phyloP scores from a whole-genome alignment of 2,113 vertebrate genomes.

The Haemorhous mexicanus region DNA sequence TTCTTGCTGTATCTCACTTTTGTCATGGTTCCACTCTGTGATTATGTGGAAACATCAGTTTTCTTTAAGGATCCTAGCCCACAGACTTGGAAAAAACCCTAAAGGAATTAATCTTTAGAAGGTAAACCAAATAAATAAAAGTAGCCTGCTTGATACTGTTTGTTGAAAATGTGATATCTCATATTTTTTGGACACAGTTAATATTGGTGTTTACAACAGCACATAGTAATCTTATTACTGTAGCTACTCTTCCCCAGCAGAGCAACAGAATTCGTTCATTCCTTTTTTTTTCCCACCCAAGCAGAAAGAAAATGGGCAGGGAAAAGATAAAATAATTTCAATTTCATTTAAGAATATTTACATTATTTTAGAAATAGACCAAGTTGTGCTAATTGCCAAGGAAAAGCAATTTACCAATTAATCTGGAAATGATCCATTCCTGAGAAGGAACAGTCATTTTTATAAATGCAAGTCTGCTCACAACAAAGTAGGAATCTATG shows the following conservation, averaged over 20 bases:
- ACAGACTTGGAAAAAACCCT: not conserved
- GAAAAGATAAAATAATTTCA: not conserved
- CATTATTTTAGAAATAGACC: not conserved
- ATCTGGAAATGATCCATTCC: not conserved
- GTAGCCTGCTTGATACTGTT: not conserved
- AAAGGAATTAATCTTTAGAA: not conserved
- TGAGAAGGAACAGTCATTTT: not conserved
- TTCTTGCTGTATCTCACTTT: not conserved
- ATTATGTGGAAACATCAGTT: not conserved
- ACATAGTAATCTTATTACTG: not conserved
- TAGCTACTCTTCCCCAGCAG: not conserved
- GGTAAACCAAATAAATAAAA: not conserved
- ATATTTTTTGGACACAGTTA: not conserved
- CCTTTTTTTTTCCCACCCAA: rapidly evolving
- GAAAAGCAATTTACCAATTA: not conserved
- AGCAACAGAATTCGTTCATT: not conserved
- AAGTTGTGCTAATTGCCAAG: not conserved
- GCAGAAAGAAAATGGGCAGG: not conserved
- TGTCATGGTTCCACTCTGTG: not conserved
- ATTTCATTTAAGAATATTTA: not conserved
- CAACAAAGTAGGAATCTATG: not conserved
- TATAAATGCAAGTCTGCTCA: not conserved
- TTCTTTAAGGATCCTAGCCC: not conserved
- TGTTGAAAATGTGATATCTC: not conserved
- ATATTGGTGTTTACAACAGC: not conserved